Percentiles rank a stretch among this genome's conserved stretches.
Evolutionary conservation across 2,113 vertebrate genomes (phyloP).

Genomic region (Rhipidura dahli): DNA sequence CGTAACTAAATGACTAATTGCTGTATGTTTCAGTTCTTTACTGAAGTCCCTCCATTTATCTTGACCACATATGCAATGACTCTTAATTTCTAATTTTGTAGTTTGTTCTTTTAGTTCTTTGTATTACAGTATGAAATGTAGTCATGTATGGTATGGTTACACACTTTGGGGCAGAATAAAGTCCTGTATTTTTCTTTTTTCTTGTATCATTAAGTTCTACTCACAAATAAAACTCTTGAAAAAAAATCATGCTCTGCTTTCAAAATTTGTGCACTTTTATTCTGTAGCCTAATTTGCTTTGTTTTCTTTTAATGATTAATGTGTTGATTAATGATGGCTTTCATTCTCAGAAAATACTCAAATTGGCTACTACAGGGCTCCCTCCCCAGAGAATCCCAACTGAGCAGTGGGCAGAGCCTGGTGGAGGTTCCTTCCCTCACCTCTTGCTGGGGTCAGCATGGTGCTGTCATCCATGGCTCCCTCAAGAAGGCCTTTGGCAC

Average conservation of each 20-base stretch:
- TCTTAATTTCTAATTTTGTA: constrained; percentile 76
- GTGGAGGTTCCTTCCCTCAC: too few species aligned
- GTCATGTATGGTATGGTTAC: constrained; percentile 69
- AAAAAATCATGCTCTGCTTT: constrained; percentile 12
- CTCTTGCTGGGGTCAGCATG: accelerated
- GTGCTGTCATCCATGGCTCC: too few species aligned
- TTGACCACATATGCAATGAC: constrained; percentile 66
- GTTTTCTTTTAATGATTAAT: not conserved
- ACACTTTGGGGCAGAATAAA: constrained; percentile 54
- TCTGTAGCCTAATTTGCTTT: not conserved
- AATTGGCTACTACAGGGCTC: not conserved
- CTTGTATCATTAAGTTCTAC: constrained; percentile 80
- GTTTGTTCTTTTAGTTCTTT: constrained; percentile 74
- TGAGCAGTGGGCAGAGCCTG: not conserved
- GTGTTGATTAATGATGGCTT: not conserved
- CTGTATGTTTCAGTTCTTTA: constrained; percentile 53
- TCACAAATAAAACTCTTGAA: constrained; percentile 87
- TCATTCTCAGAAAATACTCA: not conserved
- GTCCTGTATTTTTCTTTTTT: constrained; percentile 66
- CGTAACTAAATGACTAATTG: constrained; percentile 50
- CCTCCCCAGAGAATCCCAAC: too few species aligned
- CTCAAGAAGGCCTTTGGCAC: not conserved
- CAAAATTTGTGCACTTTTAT: not conserved
- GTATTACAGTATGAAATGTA: constrained; percentile 69
- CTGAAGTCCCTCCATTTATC: constrained; percentile 26